phyloP scores from a whole-genome alignment of 2,113 vertebrate species.

The Ranitomeya variabilis region DNA sequence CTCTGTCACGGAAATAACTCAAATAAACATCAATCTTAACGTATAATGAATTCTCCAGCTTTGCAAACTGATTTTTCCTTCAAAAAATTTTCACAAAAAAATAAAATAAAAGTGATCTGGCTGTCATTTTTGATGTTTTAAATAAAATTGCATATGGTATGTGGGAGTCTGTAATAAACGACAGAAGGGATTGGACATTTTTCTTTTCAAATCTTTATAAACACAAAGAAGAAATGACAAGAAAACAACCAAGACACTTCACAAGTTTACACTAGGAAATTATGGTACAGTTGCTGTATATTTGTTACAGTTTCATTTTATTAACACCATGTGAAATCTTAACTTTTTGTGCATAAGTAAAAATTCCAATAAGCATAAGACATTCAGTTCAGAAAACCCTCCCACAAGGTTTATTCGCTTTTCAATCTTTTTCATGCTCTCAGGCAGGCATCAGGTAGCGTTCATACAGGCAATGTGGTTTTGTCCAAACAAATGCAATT shows the following conservation, averaged over 20 bases:
- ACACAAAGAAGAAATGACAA: constrained; percentile 22
- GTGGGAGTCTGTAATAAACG: constrained; percentile 26
- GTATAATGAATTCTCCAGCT: constrained; percentile 15
- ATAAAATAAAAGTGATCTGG: neutral
- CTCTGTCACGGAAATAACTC: neutral
- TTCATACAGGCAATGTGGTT: too few relatives aligned
- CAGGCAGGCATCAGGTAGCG: too few relatives aligned
- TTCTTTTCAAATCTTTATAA: neutral
- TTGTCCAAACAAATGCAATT: too few relatives aligned
- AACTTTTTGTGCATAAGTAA: neutral
- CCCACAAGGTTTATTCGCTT: too few relatives aligned
- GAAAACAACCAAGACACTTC: neutral
- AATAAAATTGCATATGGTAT: constrained; percentile 40
- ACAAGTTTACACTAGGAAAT: neutral
- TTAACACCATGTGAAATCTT: neutral
- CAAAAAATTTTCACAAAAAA: constrained; percentile 25
- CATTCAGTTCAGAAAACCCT: too few relatives aligned
- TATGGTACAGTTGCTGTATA: neutral
- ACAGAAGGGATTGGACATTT: neutral
- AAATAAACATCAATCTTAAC: constrained; percentile 6
- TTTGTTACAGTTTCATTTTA: neutral
- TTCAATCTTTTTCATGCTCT: too few relatives aligned
- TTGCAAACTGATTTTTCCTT: constrained; percentile 30
- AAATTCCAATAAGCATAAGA: too few relatives aligned
- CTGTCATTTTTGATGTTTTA: constrained; percentile 36